Evolutionary conservation across 2,797 vertebrate species (phyloP), one percentile per base, ranked within the genome.

Genomic region (Eurystomus glaucurus): DNA sequence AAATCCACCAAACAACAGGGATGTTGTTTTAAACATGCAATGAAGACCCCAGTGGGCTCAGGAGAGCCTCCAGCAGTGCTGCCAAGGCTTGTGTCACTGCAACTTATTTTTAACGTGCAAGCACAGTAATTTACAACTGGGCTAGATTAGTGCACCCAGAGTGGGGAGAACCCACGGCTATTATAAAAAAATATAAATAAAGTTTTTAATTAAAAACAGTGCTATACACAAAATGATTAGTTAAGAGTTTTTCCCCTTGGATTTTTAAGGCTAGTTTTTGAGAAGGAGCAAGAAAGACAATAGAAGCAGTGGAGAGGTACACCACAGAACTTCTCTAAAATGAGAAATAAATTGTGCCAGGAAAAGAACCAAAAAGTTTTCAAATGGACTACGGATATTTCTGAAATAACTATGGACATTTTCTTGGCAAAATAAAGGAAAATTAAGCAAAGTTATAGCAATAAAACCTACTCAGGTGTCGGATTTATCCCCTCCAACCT

Each of bases 81-180:
- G 86, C 72, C 82, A 86, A 84, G 60, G 45, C 33, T 78, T 11
- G 25, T 77, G 82, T 90, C 95, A 80, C 54, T 46, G 31, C 69
- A 62, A 84, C 90, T 95, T 91, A 95, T 94, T 96, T 93, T 88
- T 83, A 43, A 88, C 64, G 62, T 76, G 74, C 72, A 74, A 86
- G 91, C 33, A 46, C 43, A 74, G 54, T 74, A 79, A 90, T 93
- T 96, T 88, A 89, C 70, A 90, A 31, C 26, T 0, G 0, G 41
- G 75, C n/a, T 35, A 58, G 46, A 95, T 91, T 51, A 96, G 84
- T 0, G 0, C 10, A 11, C 50, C 14, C 71, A 55, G 86, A 91
- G 50, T 9, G 33, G 35, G 13, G 39, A 75, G 60, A 86, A 96
- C 82, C 18, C 69, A 76, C 0, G 0, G 82, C 72, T 90, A 72